Conservation (phyloP, 2,797 vertebrate species). For the Masticophis lateralis region DNA sequence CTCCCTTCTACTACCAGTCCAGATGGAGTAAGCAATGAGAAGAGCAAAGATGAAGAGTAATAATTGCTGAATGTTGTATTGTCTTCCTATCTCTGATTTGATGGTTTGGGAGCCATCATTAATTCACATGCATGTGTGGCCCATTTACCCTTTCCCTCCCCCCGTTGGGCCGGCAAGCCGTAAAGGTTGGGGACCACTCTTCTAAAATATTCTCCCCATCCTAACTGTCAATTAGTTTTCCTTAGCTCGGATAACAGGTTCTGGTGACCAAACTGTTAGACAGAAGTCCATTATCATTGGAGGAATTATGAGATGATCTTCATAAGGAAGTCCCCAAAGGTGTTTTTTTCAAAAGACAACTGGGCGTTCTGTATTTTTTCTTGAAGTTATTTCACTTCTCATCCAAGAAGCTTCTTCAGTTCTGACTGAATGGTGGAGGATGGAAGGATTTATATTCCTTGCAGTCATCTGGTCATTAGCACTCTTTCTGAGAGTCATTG, state of each 20-base stretch:
- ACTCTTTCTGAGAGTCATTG: not conserved
- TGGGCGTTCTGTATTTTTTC: not conserved
- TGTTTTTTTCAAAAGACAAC: not conserved
- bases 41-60: not conserved
- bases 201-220: not conserved
- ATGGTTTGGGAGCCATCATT: not conserved
- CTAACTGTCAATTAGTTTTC: not conserved
- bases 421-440: not conserved
- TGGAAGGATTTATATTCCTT: not conserved
- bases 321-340: not conserved
- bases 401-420: not conserved
- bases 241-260: not conserved
- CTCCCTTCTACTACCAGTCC: not conserved
- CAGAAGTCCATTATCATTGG: not conserved
- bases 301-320: not conserved
- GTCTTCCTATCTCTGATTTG: not conserved
- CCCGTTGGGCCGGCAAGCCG: fast-evolving
- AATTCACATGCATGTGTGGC: fast-evolving
- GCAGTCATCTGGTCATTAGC: not conserved
- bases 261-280: not conserved
- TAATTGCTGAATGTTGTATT: not conserved
- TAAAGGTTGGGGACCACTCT: not conserved
- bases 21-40: not conserved
- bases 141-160: not conserved
- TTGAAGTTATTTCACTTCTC: not conserved